Evolutionary conservation across 2,888 invertebrate genomes (phyloP).

Genomic region (Eupithecia subumbrata): DNA sequence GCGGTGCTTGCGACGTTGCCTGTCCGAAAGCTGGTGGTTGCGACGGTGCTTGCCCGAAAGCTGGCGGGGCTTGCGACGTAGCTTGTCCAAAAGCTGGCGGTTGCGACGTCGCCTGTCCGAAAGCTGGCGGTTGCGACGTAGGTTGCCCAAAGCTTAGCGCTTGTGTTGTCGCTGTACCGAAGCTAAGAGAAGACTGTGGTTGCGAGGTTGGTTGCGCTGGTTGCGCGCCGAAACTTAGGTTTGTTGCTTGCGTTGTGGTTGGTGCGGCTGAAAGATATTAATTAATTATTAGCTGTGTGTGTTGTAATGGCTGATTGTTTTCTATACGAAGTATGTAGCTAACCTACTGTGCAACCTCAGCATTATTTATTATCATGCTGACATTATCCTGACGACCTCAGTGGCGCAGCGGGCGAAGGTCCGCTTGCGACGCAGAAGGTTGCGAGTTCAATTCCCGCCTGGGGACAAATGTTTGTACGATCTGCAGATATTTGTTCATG

Average conservation of each 20-base stretch:
- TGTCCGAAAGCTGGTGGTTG: slow-evolving; percentile 26
- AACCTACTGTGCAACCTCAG: too few relatives aligned
- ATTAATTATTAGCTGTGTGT: neutral
- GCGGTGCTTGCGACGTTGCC: slow-evolving; percentile 20
- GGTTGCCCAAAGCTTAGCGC: slow-evolving; percentile 34
- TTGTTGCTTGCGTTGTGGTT: slow-evolving; percentile 35
- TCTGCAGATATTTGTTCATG: too few relatives aligned
- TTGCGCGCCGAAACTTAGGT: slow-evolving; percentile 46
- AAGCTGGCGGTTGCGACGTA: slow-evolving; percentile 14
- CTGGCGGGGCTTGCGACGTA: slow-evolving; percentile 27
- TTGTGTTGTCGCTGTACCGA: slow-evolving; percentile 41
- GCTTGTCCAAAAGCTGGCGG: slow-evolving; percentile 44
- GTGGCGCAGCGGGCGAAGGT: too few relatives aligned
- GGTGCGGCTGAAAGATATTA: slow-evolving; percentile 30
- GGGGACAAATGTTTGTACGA: too few relatives aligned
- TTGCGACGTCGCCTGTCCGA: slow-evolving; percentile 19
- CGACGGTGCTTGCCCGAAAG: slow-evolving; percentile 30
- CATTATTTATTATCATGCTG: too few relatives aligned
- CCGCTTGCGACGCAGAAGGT: too few relatives aligned
- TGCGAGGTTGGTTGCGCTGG: slow-evolving; percentile 19
- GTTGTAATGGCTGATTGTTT: neutral
- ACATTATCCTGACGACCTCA: too few relatives aligned
- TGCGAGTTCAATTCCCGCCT: too few relatives aligned
- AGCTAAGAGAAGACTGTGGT: slow-evolving; percentile 39
- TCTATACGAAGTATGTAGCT: too few relatives aligned